These are phyloP conservation scores for Palythoa grandiflora DNA, from an alignment of 92 coral and sea anemone species.

Conservation along the genomic window DNA sequence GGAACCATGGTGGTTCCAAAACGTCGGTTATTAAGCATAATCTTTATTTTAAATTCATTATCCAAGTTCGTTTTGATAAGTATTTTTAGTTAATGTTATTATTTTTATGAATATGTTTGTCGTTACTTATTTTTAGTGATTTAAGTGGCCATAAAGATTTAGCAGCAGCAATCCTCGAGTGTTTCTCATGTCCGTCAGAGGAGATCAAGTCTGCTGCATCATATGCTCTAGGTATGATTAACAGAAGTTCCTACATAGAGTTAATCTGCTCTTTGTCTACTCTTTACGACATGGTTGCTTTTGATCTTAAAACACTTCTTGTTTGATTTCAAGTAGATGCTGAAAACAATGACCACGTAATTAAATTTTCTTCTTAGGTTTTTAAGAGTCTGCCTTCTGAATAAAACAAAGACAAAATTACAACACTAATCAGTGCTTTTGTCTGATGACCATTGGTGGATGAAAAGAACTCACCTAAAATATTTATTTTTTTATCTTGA, in stretches of 20 bases:
- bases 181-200: conserved; percentile 96
- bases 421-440: no score
- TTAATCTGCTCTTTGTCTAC: not conserved
- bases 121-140: conserved; percentile 64
- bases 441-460: no score
- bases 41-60: no score
- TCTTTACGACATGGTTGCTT: not conserved
- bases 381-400: not conserved
- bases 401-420: no score
- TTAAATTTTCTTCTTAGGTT: not conserved
- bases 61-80: no score
- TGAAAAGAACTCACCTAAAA: no score
- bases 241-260: not conserved
- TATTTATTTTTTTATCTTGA: no score
- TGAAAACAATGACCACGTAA: no score
- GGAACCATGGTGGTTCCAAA: no score
- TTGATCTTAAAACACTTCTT: not conserved
- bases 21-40: no score
- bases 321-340: no score
- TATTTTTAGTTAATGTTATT: not conserved
- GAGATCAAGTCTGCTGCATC: conserved; percentile 99
- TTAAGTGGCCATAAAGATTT: conserved; percentile 91
- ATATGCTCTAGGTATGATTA: conserved; percentile 73
- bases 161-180: conserved; percentile 91
- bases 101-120: not conserved